These are phyloP conservation scores for Tragelaphus buxtoni DNA, from an alignment of 2,113 vertebrate species.

Conservation along the genomic window DNA sequence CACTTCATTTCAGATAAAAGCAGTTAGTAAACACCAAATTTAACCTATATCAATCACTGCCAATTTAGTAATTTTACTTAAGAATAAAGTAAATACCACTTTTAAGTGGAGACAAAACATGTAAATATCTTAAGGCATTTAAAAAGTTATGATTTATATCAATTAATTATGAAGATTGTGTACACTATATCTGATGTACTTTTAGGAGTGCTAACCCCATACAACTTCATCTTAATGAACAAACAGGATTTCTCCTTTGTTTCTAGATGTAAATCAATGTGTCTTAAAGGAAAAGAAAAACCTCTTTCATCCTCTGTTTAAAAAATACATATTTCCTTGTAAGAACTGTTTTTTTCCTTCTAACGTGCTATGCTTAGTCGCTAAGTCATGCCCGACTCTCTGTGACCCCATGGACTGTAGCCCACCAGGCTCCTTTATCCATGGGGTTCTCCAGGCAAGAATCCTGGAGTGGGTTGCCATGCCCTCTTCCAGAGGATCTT, in stretches of 20 bases:
- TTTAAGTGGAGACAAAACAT: neutral
- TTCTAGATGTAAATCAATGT: neutral
- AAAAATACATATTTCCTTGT: neutral
- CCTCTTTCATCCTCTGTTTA: neutral
- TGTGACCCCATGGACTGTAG: neutral
- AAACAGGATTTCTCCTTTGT: neutral
- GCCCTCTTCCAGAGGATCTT: neutral
- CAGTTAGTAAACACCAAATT: neutral
- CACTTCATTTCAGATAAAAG: neutral
- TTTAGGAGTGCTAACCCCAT: neutral
- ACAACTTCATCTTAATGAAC: neutral
- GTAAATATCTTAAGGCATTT: neutral
- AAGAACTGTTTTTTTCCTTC: neutral
- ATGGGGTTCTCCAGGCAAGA: neutral
- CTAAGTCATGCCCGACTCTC: neutral
- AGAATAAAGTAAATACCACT: neutral
- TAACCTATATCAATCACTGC: neutral
- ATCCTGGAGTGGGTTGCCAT: neutral
- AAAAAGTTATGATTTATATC: neutral
- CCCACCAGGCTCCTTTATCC: neutral
- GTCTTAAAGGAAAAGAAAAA: neutral
- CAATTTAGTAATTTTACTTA: neutral
- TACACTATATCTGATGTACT: neutral
- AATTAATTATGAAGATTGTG: neutral
- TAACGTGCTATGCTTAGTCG: neutral